phyloP scores from a whole-genome alignment of 2,797 vertebrate species.

The Anisognathus igniventris region DNA sequence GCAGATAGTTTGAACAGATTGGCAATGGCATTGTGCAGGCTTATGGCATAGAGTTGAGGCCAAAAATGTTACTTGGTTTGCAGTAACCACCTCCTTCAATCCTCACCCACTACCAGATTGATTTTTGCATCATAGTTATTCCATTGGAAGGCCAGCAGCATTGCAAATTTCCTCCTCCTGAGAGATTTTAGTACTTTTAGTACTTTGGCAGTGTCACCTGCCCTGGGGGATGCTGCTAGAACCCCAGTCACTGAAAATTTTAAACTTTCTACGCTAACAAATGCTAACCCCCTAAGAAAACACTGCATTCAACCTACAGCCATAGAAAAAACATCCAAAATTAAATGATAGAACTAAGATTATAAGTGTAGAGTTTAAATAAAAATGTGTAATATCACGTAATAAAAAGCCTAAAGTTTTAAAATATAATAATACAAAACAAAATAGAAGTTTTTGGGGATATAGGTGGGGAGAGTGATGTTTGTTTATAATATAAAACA shows the following conservation, averaged over 20 bases:
- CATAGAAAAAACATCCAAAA: not conserved
- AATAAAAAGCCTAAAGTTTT: not conserved
- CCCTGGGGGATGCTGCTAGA: not conserved
- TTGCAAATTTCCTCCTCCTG: too few relatives aligned
- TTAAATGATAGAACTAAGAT: not conserved
- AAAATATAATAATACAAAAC: not conserved
- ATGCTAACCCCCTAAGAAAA: not conserved
- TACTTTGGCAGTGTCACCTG: not conserved
- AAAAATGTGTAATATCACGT: not conserved
- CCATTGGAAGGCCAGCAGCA: not conserved
- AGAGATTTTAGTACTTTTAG: too few relatives aligned
- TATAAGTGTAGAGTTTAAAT: not conserved
- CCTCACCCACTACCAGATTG: constrained; percentile 43
- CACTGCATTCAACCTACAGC: not conserved
- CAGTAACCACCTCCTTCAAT: constrained; percentile 66
- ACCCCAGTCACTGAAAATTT: not conserved
- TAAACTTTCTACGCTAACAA: not conserved
- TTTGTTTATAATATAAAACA: not conserved
- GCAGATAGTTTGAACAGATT: not conserved
- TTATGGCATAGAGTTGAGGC: constrained; percentile 62
- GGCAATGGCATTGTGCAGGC: constrained; percentile 48
- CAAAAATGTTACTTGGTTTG: constrained; percentile 64
- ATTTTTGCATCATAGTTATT: constrained; percentile 47
- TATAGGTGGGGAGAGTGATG: too few relatives aligned
- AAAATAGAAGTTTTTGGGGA: too few relatives aligned